phyloP scores from a whole-genome alignment of 2,888 invertebrate species.

The Acheta domesticus region DNA sequence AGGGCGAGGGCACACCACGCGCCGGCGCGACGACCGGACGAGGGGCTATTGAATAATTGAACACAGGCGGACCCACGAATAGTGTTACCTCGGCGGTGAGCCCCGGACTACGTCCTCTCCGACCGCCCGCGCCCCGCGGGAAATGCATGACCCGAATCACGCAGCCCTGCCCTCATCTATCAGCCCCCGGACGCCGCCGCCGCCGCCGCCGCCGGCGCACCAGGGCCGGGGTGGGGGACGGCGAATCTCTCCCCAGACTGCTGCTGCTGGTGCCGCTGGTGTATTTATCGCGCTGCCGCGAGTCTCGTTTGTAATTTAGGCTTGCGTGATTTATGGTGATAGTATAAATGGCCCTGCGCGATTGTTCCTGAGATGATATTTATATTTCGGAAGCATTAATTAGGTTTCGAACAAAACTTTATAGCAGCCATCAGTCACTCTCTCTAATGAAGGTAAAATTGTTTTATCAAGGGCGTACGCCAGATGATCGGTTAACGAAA shows the following conservation, averaged over 20 bases:
- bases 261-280: too few relatives aligned
- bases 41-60: not conserved
- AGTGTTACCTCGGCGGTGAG: not conserved
- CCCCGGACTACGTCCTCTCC: not conserved
- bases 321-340: not conserved
- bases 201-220: too few relatives aligned
- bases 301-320: not conserved
- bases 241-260: not conserved
- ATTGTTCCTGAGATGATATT: not conserved
- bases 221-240: not conserved
- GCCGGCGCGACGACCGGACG: too few relatives aligned
- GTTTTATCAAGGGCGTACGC: too few relatives aligned
- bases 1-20: too few relatives aligned
- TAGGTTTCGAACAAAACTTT: too few relatives aligned
- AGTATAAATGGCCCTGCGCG: not conserved
- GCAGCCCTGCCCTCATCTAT: not conserved
- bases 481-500: too few relatives aligned
- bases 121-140: not conserved
- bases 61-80: not conserved
- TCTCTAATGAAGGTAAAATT: too few relatives aligned
- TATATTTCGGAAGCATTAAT: too few relatives aligned
- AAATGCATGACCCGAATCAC: slow-evolving; percentile 9
- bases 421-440: too few relatives aligned
- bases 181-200: not conserved
- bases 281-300: too few relatives aligned